Conservation (phyloP, 2,888 invertebrate genomes). For the Epistrophe eligans region DNA sequence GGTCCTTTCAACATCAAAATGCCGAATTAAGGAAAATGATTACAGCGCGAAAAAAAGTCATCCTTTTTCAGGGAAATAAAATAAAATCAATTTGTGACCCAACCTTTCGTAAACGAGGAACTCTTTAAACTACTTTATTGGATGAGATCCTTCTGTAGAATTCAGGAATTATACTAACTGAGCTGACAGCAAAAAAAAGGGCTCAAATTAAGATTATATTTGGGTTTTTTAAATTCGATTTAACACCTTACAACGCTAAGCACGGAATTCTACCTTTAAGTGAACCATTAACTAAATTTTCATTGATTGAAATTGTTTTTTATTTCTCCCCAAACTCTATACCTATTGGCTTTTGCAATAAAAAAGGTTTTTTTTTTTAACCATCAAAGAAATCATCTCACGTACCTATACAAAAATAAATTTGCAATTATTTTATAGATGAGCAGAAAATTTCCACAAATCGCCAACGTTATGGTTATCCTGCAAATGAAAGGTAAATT, state of each 20-base stretch:
- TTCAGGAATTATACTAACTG: too few species aligned
- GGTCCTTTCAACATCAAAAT: too few species aligned
- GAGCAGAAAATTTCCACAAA: constrained; percentile 45
- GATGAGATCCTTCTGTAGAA: too few species aligned
- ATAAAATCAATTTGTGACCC: too few species aligned
- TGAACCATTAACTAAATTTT: not conserved
- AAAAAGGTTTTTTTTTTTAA: not conserved
- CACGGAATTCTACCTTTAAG: not conserved
- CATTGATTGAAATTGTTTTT: constrained; percentile 21
- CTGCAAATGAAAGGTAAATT: constrained; percentile 37
- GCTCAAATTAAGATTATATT: too few species aligned
- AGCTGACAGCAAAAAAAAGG: too few species aligned
- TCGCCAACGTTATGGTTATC: constrained; percentile 6
- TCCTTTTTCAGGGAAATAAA: too few species aligned
- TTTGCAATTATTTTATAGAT: constrained; percentile 59
- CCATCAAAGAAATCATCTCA: constrained; percentile 30
- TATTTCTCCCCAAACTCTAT: not conserved
- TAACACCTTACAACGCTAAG: not conserved
- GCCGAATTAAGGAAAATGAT: too few species aligned
- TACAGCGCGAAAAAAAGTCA: too few species aligned
- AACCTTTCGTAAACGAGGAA: too few species aligned
- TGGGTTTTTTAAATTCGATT: not conserved
- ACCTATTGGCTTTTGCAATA: not conserved
- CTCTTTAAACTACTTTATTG: too few species aligned
- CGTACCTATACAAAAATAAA: constrained; percentile 51